Evolutionary conservation across 2,797 vertebrate genomes (phyloP).

Genomic region (Tapirus indicus): DNA sequence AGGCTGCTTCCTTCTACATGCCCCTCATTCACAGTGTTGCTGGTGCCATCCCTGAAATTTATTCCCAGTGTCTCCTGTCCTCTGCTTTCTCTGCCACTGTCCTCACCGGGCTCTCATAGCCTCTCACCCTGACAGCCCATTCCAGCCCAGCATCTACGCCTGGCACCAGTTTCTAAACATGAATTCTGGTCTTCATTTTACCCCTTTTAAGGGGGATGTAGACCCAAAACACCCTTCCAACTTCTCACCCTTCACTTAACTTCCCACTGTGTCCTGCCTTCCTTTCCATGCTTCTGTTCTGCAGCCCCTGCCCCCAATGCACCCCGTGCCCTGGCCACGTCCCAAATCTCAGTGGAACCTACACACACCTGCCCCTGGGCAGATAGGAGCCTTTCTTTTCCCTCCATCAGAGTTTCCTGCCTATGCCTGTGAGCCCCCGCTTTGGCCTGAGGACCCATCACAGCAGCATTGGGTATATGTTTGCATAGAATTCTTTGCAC

Average conservation of each 20-base stretch:
- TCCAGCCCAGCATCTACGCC: no score
- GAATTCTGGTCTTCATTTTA: not conserved
- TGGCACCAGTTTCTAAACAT: not conserved
- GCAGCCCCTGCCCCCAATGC: fast-evolving
- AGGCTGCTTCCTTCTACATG: fast-evolving
- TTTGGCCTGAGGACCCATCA: no score
- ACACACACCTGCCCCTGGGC: fast-evolving
- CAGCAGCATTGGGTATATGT: fast-evolving
- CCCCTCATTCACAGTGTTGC: no score
- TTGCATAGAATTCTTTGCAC: no score
- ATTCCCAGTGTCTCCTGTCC: not conserved
- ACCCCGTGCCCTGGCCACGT: fast-evolving
- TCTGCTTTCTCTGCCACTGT: not conserved
- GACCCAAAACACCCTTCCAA: not conserved
- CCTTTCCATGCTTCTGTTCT: not conserved
- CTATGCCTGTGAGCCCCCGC: fast-evolving
- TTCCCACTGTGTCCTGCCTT: not conserved
- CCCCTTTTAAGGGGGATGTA: not conserved
- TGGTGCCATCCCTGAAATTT: not conserved
- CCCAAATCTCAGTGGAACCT: not conserved
- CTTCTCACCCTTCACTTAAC: not conserved
- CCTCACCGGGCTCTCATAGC: fast-evolving
- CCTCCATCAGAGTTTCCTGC: not conserved
- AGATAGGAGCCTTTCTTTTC: not conserved
- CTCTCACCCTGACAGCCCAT: not conserved